phyloP scores from a whole-genome alignment of 2,888 invertebrate species.

The Selenia dentaria region DNA sequence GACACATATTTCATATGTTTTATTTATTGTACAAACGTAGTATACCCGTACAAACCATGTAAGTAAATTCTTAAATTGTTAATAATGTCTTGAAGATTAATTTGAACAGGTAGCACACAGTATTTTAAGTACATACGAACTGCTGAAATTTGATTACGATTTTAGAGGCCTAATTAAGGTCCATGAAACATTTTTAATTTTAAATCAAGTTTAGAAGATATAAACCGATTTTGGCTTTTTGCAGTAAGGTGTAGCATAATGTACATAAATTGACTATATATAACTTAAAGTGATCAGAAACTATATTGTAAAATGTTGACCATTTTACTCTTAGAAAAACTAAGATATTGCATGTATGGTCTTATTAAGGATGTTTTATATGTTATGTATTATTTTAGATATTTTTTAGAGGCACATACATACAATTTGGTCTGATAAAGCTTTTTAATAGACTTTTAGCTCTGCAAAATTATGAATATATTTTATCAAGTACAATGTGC shows the following conservation, averaged over 20 bases:
- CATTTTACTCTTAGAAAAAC: slow-evolving; percentile 47
- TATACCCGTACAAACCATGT: slow-evolving; percentile 12
- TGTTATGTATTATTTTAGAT: slow-evolving; percentile 44
- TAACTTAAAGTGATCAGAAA: slow-evolving; percentile 38
- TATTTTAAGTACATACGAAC: slow-evolving; percentile 27
- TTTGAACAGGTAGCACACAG: slow-evolving; percentile 26
- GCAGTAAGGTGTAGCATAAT: slow-evolving; percentile 8
- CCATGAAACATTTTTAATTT: neutral
- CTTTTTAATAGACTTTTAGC: slow-evolving; percentile 6
- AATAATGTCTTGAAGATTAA: slow-evolving; percentile 4
- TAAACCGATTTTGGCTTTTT: slow-evolving; percentile 5
- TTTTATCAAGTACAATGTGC: slow-evolving; percentile 74
- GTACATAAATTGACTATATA: slow-evolving; percentile 26
- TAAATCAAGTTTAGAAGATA: slow-evolving; percentile 2
- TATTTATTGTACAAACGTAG: slow-evolving; percentile 25
- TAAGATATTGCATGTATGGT: slow-evolving; percentile 33
- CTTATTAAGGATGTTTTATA: slow-evolving; percentile 50
- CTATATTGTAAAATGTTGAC: slow-evolving; percentile 48
- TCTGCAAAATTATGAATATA: slow-evolving; percentile 15
- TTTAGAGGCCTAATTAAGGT: slow-evolving; percentile 20
- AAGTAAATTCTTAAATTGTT: slow-evolving; percentile 12
- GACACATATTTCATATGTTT: slow-evolving; percentile 22
- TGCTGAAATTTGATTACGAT: slow-evolving; percentile 8
- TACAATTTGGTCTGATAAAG: slow-evolving; percentile 8
- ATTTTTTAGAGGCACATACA: slow-evolving; percentile 37